Evolutionary conservation across 2,888 invertebrate species (phyloP).

Genomic region (Agrotis segetum): DNA sequence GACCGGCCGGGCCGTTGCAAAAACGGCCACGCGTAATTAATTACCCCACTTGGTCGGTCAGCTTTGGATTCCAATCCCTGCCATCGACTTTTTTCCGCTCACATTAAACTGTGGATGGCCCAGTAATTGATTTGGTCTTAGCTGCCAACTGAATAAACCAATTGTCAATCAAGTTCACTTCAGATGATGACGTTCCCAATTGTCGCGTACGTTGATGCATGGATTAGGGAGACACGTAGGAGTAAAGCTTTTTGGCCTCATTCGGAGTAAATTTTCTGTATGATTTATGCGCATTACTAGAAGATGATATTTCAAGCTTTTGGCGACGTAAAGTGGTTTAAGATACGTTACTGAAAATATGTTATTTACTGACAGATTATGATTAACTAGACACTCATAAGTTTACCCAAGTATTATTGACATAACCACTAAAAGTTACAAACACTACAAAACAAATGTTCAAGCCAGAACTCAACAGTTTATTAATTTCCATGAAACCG

Average conservation of each 20-base stretch:
- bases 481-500: conserved; percentile 74
- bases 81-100: conserved; percentile 84
- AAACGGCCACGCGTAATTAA: conserved; percentile 87
- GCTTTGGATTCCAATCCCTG: conserved; percentile 86
- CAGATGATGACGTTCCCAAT: conserved; percentile 32
- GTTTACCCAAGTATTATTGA: background rate
- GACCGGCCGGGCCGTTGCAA: conserved; percentile 79
- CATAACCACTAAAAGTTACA: conserved; percentile 1
- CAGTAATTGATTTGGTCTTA: conserved; percentile 75
- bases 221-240: background rate
- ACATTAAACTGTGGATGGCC: conserved; percentile 75
- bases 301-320: background rate
- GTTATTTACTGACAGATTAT: too few relatives aligned
- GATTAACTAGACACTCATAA: background rate
- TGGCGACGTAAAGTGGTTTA: too few relatives aligned
- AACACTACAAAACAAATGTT: conserved; percentile 21
- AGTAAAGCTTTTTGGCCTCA: background rate
- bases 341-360: too few relatives aligned
- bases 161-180: conserved; percentile 52
- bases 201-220: conserved; percentile 23
- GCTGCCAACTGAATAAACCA: conserved; percentile 46
- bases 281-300: background rate
- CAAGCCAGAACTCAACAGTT: conserved; percentile 58
- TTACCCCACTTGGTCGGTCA: conserved; percentile 82
- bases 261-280: background rate